Conservation (phyloP, 92 coral and sea anemone genomes). For the Phenganax marumi region DNA sequence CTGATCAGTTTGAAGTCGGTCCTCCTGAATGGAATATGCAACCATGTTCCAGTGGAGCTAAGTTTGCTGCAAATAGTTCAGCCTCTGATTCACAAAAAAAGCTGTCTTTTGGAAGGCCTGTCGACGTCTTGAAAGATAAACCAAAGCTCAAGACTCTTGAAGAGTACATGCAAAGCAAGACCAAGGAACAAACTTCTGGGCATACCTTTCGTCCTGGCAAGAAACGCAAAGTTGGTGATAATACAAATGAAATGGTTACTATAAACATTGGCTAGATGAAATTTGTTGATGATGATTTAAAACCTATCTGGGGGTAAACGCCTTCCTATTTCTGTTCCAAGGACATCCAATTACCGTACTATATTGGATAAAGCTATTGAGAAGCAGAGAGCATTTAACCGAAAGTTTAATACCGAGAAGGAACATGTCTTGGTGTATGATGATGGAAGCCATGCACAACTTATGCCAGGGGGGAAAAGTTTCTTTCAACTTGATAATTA, state of each 20-base stretch:
- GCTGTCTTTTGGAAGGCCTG: slow-evolving; percentile 19
- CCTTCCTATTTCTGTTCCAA: neutral
- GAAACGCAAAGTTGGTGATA: slow-evolving; percentile 1
- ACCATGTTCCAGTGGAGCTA: neutral
- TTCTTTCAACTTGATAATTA: neutral
- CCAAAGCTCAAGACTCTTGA: neutral
- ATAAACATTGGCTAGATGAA: neutral
- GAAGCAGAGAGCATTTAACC: neutral
- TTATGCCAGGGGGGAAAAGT: slow-evolving; percentile 1
- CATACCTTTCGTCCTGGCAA: slow-evolving; percentile 7
- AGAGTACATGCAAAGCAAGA: slow-evolving; percentile 1
- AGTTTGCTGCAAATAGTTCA: neutral
- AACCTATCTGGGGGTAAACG: slow-evolving; percentile 1
- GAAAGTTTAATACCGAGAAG: slow-evolving; percentile 4
- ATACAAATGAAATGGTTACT: neutral
- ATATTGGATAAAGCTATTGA: slow-evolving; percentile 10
- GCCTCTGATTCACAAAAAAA: neutral
- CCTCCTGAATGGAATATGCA: neutral
- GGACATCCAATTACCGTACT: neutral
- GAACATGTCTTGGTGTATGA: slow-evolving; percentile 22
- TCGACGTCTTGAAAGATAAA: neutral
- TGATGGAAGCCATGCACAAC: slow-evolving; percentile 19
- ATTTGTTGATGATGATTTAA: neutral
- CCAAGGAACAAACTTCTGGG: neutral
- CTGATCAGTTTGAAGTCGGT: neutral